Evolutionary conservation across 2,797 vertebrate species (phyloP).

Genomic region (Rhynchotus rufescens): DNA sequence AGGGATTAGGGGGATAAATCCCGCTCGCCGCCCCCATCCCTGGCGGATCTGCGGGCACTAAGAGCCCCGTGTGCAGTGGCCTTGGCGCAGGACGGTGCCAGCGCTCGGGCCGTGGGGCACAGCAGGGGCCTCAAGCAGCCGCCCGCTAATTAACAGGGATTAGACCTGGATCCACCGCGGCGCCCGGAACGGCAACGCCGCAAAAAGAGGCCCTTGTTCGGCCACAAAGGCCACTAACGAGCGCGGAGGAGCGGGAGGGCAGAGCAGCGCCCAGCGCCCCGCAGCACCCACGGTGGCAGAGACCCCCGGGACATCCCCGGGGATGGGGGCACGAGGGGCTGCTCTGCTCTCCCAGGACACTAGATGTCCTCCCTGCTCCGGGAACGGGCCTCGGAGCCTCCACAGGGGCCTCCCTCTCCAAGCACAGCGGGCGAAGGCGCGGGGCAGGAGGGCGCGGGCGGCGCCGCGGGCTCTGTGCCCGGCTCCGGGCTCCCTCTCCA

Average conservation of each 20-base stretch:
- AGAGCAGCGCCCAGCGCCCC: no score
- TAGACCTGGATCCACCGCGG: neutral
- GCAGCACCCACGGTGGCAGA: neutral
- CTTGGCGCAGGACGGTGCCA: neutral
- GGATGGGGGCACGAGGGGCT: neutral
- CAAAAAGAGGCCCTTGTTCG: fast-evolving
- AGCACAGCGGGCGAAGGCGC: no score
- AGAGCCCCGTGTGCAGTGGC: neutral
- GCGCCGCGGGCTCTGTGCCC: no score
- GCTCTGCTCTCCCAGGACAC: neutral
- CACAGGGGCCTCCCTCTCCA: no score
- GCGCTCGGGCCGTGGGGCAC: neutral
- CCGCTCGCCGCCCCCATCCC: neutral
- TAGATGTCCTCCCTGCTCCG: slow-evolving; percentile 28
- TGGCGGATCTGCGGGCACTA: fast-evolving
- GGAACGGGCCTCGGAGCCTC: neutral
- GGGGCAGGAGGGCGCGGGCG: no score
- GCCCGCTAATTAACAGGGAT: neutral
- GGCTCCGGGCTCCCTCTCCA: no score
- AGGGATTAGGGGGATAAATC: neutral
- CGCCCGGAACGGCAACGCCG: neutral
- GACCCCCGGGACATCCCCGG: neutral
- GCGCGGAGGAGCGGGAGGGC: neutral
- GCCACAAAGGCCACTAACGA: neutral
- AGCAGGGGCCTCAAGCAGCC: neutral